These are phyloP conservation scores for Leptinotarsa lineolata DNA, from an alignment of 1,140 invertebrate species.

Conservation along the genomic window DNA sequence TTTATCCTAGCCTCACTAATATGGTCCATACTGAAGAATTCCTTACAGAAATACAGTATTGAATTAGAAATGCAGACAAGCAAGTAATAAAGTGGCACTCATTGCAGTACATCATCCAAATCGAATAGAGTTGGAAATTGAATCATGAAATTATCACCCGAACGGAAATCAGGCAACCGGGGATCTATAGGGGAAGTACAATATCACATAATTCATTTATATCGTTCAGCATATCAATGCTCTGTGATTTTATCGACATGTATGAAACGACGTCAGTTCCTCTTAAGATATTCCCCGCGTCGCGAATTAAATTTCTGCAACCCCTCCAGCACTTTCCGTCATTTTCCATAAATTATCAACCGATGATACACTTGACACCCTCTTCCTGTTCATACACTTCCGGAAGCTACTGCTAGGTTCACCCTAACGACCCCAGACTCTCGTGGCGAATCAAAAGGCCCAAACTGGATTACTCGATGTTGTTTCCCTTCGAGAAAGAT, in stretches of 20 bases:
- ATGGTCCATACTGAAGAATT: too few relatives aligned
- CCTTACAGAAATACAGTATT: too few relatives aligned
- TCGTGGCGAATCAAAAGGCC: not conserved
- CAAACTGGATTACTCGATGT: not conserved
- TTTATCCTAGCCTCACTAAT: too few relatives aligned
- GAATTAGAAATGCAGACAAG: too few relatives aligned
- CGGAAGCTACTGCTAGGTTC: constrained; percentile 4
- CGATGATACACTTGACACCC: constrained; percentile 7
- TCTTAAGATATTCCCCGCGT: not conserved
- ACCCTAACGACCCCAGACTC: not conserved
- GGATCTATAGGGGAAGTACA: not conserved
- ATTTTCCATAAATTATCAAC: constrained; percentile 4
- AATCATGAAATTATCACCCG: not conserved
- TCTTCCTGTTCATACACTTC: not conserved
- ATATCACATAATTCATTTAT: constrained; percentile 3
- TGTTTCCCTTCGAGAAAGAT: not conserved
- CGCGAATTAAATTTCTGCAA: not conserved
- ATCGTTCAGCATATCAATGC: not conserved
- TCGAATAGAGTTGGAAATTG: not conserved
- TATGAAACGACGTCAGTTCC: not conserved
- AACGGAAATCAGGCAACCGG: not conserved
- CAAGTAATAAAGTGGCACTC: too few relatives aligned
- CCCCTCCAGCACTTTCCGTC: not conserved
- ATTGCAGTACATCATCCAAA: too few relatives aligned
- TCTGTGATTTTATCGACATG: not conserved